These are phyloP conservation scores for Lytechinus variegatus DNA, from an alignment of 35 echinoderm and acorn worm genomes.

Conservation along the genomic window DNA sequence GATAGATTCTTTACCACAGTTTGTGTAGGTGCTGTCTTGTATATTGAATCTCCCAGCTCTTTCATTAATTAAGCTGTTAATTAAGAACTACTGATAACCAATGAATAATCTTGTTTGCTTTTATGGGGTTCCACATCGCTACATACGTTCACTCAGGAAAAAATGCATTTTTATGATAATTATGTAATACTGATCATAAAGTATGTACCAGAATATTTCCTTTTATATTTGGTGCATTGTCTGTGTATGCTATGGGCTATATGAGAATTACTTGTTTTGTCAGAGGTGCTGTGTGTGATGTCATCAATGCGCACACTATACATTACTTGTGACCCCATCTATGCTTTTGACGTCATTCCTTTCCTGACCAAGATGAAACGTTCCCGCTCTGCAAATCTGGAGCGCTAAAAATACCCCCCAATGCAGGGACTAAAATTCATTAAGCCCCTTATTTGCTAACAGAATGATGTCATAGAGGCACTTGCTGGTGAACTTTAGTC, in stretches of 20 bases:
- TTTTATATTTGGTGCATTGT: background rate
- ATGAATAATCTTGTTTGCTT: too few species aligned
- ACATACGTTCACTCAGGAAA: too few species aligned
- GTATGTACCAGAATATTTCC: background rate
- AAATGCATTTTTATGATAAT: background rate
- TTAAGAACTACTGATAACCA: too few species aligned
- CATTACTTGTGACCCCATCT: background rate
- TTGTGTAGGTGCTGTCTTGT: background rate
- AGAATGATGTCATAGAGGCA: background rate
- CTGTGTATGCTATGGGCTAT: background rate
- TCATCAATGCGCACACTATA: background rate
- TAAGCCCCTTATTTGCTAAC: conserved; percentile 2
- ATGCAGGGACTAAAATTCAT: conserved; percentile 12
- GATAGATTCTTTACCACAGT: background rate
- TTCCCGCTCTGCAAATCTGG: conserved; percentile 16
- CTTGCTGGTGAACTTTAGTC: background rate
- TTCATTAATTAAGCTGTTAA: background rate
- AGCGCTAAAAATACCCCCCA: conserved; percentile 1
- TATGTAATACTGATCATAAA: background rate
- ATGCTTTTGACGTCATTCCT: background rate
- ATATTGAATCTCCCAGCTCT: background rate
- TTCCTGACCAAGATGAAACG: background rate
- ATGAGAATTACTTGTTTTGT: background rate
- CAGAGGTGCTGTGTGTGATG: background rate
- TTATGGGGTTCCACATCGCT: too few species aligned